phyloP scores from a whole-genome alignment of 2,113 vertebrate species.

The Campylomormyrus tamandua region DNA sequence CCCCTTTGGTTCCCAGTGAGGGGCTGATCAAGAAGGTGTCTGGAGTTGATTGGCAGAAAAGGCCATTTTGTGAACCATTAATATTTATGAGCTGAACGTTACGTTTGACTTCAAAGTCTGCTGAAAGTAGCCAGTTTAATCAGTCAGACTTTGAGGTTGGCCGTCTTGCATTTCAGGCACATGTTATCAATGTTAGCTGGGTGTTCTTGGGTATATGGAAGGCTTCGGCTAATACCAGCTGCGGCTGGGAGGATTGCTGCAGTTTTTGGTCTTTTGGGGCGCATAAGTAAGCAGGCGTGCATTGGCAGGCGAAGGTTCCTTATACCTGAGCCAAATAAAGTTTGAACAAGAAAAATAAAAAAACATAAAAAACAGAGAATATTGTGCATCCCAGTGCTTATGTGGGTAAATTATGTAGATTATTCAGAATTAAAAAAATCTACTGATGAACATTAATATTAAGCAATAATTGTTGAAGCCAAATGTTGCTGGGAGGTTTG shows the following conservation, averaged over 20 bases:
- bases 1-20: neutral
- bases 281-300: neutral
- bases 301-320: neutral
- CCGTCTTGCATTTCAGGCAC: neutral
- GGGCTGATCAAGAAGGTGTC: neutral
- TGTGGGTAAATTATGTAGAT: neutral
- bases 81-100: slow-evolving; percentile 1
- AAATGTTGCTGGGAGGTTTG: too few relatives aligned
- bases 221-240: neutral
- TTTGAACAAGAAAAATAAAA: neutral
- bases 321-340: neutral
- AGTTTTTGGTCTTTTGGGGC: neutral
- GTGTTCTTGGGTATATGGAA: neutral
- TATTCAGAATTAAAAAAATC: neutral
- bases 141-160: neutral
- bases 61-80: neutral
- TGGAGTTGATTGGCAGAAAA: slow-evolving; percentile 4
- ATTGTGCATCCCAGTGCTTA: neutral
- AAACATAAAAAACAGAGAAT: neutral
- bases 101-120: neutral
- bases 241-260: neutral
- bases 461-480: neutral
- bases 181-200: neutral
- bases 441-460: neutral
- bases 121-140: neutral